Base-by-base conservation (phyloP, 2,888 invertebrate genomes). In the Erpobdella octoculata region DNA sequence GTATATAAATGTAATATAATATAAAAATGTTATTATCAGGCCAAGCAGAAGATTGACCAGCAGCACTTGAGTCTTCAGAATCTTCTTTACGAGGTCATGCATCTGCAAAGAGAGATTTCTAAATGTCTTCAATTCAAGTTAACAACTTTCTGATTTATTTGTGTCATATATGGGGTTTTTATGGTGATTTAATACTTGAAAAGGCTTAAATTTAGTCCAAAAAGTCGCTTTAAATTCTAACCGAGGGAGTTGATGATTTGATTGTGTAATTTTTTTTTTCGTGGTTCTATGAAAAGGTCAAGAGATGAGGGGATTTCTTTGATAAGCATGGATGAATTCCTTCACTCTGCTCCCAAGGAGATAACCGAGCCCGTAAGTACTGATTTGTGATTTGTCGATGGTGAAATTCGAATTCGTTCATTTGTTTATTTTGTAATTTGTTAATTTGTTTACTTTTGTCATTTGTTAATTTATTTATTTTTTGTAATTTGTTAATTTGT, bases 61-160 rank as follows among this genome's bases (percentile, higher is more conserved):
- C 90, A 91, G 77, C 91, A 94, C 80, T 84, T 96, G 68, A 90
- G 92, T 78, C 86, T 94, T 71, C 94, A 96, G 84, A 96, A 96
- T 85, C 86, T 96, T 68, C 85, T 94, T 5, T 96, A 96, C 82
- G 96, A 96, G 86, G 89, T 91, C 9, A 90, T 92, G 80, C 93
- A 96, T 85, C 86, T 96, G 28, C 90, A 92, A 77, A 92, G 92
- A 78, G 95, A 96, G 86, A 92, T 93, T n/a, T 89, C 90, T 28
- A 92, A 93, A 79, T 95, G 95, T 80, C 87, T 93, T 73, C 92
- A 94, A 80, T 95, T 94, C 81, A 94, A 92, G 89, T 89, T n/a
- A n/a, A n/a, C n/a, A n/a, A n/a, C n/a, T n/a, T n/a, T n/a, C n/a
- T n/a, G n/a, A n/a, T n/a, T n/a, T n/a, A n/a, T n/a, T n/a, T n/a